Base-by-base conservation (phyloP, 37 sponge, comb jelly and placozoan genomes). In the Dysidea cf. avara region DNA sequence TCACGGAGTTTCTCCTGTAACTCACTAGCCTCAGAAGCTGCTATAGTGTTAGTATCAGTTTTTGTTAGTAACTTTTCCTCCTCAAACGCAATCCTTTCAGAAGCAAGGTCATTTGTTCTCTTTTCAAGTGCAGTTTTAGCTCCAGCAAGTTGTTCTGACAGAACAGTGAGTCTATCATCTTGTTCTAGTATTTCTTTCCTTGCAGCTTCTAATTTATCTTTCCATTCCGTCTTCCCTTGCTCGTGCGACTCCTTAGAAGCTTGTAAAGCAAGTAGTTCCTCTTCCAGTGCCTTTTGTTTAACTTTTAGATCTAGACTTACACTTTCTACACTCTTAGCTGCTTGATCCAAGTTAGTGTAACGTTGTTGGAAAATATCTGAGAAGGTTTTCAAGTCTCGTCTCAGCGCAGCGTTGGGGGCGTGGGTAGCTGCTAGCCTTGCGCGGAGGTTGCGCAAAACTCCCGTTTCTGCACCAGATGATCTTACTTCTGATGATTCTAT, bases 381-480 rank as follows among this genome's bases (percentile, higher is more conserved):
- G 50, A 85, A 74, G n/a, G 68, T 56, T 9, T 40, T 39, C 22
- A 92, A 80, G 62, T 86, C 87, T 70, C 86, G 78, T 39, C 66
- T 73, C 29, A 87, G 63, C 22, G 63, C 77, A 2, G 87, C 74
- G 66, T 87, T 92, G 31, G 92, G 92, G 12, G 84, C 77, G 64
- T 92, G 92, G 3, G 65, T 56, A 2, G 92, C 92, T 22, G 87
- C 83, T 47, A 92, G 58, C n/a, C 92, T 46, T 22, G 92, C 92
- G 3, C 92, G 64, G 34, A 92, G 64, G 54, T 83, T 83, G 16
- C 83, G 33, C 76, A 92, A 35, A n/a, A 92, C 54, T 38, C n/a
- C 18, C 13, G 55, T 25, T 32, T 55, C 56, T 26, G 20, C 25
- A 33, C 39, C 59, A 2, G 69, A n/a, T 2, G 82, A 72, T 28